phyloP scores from a whole-genome alignment of 2,113 vertebrate species.

The Tragelaphus scriptus region DNA sequence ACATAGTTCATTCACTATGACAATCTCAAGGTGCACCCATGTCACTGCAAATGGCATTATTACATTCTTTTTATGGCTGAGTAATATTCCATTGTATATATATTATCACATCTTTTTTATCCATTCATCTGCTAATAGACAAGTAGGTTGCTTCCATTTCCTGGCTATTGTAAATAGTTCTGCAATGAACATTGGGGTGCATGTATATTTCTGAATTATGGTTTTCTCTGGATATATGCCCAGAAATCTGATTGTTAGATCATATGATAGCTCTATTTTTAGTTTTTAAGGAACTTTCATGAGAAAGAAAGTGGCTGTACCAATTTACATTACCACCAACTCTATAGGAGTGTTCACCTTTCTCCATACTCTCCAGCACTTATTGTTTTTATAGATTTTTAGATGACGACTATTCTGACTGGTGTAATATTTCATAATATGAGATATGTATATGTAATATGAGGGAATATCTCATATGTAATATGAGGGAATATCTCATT shows the following conservation, averaged over 20 bases:
- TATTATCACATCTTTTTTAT: background rate
- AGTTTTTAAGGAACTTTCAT: background rate
- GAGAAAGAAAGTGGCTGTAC: background rate
- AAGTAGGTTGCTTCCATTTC: background rate
- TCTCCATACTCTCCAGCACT: background rate
- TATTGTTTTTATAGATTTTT: background rate
- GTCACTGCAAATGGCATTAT: background rate
- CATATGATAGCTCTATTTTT: background rate
- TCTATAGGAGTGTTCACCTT: background rate
- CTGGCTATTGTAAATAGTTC: background rate
- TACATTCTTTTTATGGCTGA: background rate
- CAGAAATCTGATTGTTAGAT: background rate
- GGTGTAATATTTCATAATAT: background rate
- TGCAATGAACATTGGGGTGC: background rate
- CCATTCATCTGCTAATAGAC: background rate
- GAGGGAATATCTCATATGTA: background rate
- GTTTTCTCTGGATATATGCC: background rate
- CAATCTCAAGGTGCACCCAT: background rate
- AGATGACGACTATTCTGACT: fast-evolving
- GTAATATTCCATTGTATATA: background rate
- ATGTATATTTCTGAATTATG: background rate
- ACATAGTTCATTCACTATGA: background rate
- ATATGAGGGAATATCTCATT: background rate
- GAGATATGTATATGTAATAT: background rate
- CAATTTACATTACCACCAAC: background rate